A percentile compares a stretch with the other conserved stretches of the same genome.
Conservation (phyloP, 2,113 vertebrate species). For the Archilochus colubris region DNA sequence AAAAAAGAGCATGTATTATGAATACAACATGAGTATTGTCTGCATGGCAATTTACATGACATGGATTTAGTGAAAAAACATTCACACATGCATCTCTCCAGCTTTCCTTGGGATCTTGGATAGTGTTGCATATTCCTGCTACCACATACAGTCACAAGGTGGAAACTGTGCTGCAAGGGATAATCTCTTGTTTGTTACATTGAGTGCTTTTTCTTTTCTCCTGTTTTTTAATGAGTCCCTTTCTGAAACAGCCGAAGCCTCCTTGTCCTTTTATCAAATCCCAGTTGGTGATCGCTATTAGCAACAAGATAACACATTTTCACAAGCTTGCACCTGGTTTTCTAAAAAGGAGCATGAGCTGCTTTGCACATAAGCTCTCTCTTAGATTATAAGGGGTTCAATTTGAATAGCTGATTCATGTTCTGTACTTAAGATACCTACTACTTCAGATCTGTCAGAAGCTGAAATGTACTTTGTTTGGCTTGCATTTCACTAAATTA, state of each 20-base stretch:
- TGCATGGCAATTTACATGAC: background rate
- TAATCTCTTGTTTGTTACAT: constrained; percentile 49
- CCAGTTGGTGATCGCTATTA: constrained; percentile 51
- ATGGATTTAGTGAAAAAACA: background rate
- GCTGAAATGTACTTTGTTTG: background rate
- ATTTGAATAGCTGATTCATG: constrained; percentile 9
- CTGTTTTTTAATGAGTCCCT: constrained; percentile 29
- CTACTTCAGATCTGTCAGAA: background rate
- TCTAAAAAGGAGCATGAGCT: background rate
- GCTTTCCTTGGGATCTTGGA: constrained; percentile 6
- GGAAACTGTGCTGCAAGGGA: constrained; percentile 16
- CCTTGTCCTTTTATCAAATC: constrained; percentile 64
- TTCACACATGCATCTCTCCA: background rate
- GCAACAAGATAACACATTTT: constrained; percentile 36
- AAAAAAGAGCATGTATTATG: background rate
- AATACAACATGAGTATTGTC: background rate
- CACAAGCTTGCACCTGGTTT: constrained; percentile 43
- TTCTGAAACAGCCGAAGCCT: constrained; percentile 40
- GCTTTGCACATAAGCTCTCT: constrained; percentile 9
- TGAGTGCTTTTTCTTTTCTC: constrained; percentile 39
- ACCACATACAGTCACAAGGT: background rate
- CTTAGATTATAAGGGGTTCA: background rate
- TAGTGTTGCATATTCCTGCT: background rate
- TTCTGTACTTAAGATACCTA: background rate
- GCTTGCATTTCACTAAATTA: background rate